A percentile compares a stretch with the other conserved stretches of the same genome.
Evolutionary conservation across 1,140 invertebrate species (phyloP).

Genomic region (Stegodyphus mimosarum): DNA sequence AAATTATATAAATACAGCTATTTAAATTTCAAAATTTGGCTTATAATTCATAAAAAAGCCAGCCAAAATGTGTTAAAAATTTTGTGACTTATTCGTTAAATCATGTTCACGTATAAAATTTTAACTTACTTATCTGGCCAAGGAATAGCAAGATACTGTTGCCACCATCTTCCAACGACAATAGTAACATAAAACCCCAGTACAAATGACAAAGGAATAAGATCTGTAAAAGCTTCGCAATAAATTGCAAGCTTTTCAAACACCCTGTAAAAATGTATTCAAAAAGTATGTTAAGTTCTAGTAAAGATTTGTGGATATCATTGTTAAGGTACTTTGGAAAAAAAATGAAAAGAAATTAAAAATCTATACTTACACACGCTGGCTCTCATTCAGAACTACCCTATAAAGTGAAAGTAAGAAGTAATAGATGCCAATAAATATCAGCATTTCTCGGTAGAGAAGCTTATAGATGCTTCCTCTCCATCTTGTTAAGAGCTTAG

Average conservation of each 20-base stretch:
- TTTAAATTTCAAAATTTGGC: no score
- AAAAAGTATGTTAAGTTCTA: no score
- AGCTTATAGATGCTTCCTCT: slow-evolving; percentile 65
- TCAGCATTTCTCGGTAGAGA: slow-evolving; percentile 64
- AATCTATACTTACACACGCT: slow-evolving; percentile 61
- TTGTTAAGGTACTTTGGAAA: no score
- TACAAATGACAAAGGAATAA: slow-evolving; percentile 88
- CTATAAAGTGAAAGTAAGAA: slow-evolving; percentile 62
- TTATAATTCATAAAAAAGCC: no score
- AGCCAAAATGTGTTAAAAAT: no score
- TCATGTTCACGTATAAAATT: neutral
- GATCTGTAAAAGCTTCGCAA: slow-evolving; percentile 80
- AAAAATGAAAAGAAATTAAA: neutral
- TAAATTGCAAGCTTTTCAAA: slow-evolving; percentile 83
- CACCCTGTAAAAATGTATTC: slow-evolving; percentile 67
- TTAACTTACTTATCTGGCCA: slow-evolving; percentile 77
- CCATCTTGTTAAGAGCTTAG: slow-evolving; percentile 65
- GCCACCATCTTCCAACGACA: slow-evolving; percentile 94
- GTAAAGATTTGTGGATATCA: no score
- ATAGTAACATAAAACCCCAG: slow-evolving; percentile 92
- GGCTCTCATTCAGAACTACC: slow-evolving; percentile 55
- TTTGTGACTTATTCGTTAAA: no score
- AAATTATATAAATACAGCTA: no score
- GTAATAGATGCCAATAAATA: slow-evolving; percentile 63
- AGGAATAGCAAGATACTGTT: slow-evolving; percentile 82